Evolutionary conservation across 23 tunicate genomes (phyloP).

Genomic region (Ciona savignyi): DNA sequence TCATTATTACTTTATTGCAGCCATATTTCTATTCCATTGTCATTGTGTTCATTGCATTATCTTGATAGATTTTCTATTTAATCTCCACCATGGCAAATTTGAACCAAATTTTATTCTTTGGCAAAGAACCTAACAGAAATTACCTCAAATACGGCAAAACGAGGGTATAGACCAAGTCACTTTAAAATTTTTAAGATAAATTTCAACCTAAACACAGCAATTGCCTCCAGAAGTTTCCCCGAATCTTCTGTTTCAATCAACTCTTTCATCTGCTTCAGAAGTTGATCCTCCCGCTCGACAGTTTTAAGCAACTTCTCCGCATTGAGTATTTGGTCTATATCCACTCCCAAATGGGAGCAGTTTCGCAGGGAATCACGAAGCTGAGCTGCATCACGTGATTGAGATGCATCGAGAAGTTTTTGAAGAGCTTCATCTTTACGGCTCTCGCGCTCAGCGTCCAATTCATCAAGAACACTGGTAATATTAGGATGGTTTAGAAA

Average conservation of each 20-base stretch:
- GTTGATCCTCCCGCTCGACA: conserved; percentile 29
- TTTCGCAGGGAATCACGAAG: conserved; percentile 7
- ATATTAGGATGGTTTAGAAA: too few relatives aligned
- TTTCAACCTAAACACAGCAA: conserved; percentile 28
- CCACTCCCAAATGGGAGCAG: conserved; percentile 17
- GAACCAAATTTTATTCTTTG: too few relatives aligned
- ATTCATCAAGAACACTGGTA: background rate
- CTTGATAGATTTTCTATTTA: too few relatives aligned
- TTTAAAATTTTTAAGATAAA: too few relatives aligned
- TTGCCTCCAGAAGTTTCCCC: conserved; percentile 20
- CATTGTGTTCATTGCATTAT: too few relatives aligned
- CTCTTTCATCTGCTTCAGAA: conserved; percentile 17
- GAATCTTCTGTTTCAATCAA: conserved; percentile 12
- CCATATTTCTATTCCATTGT: too few relatives aligned
- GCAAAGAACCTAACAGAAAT: too few relatives aligned
- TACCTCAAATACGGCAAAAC: too few relatives aligned
- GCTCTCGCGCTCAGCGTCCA: conserved; percentile 3
- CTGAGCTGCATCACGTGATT: conserved; percentile 11
- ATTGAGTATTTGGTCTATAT: conserved; percentile 5
- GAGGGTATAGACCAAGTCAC: too few relatives aligned
- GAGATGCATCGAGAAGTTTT: conserved; percentile 13
- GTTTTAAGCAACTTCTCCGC: conserved; percentile 21
- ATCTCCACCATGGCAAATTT: too few relatives aligned
- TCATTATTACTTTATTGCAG: too few relatives aligned
- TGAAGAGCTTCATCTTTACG: conserved; percentile 9